Evolutionary conservation across 2,797 vertebrate species (phyloP).

Genomic region (Uromys caudimaculatus): DNA sequence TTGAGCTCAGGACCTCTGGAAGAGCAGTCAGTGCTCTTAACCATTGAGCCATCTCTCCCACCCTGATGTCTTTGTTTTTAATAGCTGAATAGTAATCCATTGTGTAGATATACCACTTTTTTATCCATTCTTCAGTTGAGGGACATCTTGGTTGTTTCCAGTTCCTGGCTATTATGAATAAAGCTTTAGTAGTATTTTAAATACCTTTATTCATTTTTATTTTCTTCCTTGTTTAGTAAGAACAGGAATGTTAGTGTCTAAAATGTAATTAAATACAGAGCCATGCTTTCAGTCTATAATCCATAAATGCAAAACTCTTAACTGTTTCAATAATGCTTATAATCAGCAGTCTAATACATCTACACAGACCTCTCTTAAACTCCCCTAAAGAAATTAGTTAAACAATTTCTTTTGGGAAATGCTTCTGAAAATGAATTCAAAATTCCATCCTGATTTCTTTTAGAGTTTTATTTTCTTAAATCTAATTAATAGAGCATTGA

Average conservation of each 20-base stretch:
- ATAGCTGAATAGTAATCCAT: background rate
- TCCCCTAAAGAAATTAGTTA: background rate
- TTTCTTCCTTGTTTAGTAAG: background rate
- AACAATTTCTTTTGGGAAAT: background rate
- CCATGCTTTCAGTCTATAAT: background rate
- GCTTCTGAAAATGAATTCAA: slow-evolving; percentile 21
- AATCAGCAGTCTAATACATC: background rate
- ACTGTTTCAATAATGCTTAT: background rate
- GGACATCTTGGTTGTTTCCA: background rate
- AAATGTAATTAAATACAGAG: background rate
- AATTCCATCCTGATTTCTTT: slow-evolving; percentile 31
- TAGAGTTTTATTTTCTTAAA: slow-evolving; percentile 52
- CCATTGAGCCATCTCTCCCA: too few species aligned
- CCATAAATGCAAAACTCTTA: background rate
- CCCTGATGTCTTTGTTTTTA: background rate
- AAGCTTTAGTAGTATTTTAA: background rate
- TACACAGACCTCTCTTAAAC: background rate
- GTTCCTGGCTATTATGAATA: background rate
- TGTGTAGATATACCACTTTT: background rate
- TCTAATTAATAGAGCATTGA: background rate
- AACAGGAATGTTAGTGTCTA: background rate
- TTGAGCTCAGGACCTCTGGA: background rate
- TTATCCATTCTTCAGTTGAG: background rate
- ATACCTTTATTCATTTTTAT: background rate
- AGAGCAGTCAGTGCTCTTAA: background rate